These are phyloP conservation scores for Melanotaenia parkinsoni DNA, from an alignment of 2,797 vertebrate species.

Conservation along the genomic window DNA sequence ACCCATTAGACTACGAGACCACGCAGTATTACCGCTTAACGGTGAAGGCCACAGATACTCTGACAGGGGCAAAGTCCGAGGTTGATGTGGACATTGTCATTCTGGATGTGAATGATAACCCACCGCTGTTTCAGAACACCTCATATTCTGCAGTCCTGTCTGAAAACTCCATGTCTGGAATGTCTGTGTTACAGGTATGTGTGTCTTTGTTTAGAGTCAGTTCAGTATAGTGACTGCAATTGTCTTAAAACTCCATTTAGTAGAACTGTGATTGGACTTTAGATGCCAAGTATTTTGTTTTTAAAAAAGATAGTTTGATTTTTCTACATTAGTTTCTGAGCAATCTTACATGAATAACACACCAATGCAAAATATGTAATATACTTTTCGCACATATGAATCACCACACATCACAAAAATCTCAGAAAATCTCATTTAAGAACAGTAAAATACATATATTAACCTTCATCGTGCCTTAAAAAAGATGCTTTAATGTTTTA, in stretches of 20 bases:
- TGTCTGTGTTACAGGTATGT: conserved; percentile 81
- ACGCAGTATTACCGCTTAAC: conserved; percentile 90
- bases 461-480: too few relatives aligned
- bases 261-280: conserved; percentile 17
- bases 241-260: conserved; percentile 33
- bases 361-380: background rate
- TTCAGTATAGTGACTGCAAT: conserved; percentile 31
- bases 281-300: conserved; percentile 47
- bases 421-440: too few relatives aligned
- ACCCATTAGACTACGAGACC: conserved; percentile 91
- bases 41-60: conserved; percentile 90
- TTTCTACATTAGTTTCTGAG: conserved; percentile 14
- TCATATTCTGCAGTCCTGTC: conserved; percentile 86
- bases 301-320: conserved; percentile 32
- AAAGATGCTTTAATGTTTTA: too few relatives aligned
- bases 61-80: conserved; percentile 90
- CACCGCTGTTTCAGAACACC: conserved; percentile 87
- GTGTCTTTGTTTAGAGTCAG: conserved; percentile 18
- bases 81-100: conserved; percentile 93
- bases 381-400: too few relatives aligned
- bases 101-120: conserved; percentile 94
- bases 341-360: conserved; percentile 14
- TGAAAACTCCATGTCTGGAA: conserved; percentile 91
- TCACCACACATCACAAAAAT: background rate
- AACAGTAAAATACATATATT: too few relatives aligned